These are phyloP conservation scores for Danio jaintianensis DNA, from an alignment of 2,797 vertebrate species.

Conservation along the genomic window DNA sequence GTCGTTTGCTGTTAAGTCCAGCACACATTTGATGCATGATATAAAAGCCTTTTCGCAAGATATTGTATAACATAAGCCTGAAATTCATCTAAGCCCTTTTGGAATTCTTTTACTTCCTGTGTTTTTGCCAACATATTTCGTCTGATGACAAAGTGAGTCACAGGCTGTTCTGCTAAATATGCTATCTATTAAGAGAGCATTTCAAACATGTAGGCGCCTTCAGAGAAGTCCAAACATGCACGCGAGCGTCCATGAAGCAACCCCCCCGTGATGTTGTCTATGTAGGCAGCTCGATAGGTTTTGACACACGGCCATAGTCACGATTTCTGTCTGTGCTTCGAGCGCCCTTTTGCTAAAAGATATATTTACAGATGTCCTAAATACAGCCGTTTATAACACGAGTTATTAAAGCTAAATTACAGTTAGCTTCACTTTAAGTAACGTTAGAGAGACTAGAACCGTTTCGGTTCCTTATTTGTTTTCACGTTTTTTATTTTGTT, in stretches of 20 bases:
- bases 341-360: neutral
- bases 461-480: conserved; percentile 7
- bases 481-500: neutral
- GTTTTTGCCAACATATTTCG: neutral
- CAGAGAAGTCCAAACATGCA: neutral
- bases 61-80: neutral
- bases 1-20: conserved; percentile 5
- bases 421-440: neutral
- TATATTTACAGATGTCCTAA: neutral
- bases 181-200: neutral
- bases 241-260: too few relatives aligned
- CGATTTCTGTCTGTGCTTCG: neutral
- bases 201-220: neutral
- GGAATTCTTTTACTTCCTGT: neutral
- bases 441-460: neutral
- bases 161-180: neutral
- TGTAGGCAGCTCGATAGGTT: neutral
- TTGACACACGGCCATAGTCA: conserved; percentile 13
- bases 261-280: neutral
- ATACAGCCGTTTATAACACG: neutral
- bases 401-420: neutral
- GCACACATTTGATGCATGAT: neutral
- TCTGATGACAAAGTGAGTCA: neutral
- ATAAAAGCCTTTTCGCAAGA: neutral
- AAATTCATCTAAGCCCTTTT: neutral